These are phyloP conservation scores for Bufo bufo DNA, from an alignment of 2,113 vertebrate species.

Conservation along the genomic window DNA sequence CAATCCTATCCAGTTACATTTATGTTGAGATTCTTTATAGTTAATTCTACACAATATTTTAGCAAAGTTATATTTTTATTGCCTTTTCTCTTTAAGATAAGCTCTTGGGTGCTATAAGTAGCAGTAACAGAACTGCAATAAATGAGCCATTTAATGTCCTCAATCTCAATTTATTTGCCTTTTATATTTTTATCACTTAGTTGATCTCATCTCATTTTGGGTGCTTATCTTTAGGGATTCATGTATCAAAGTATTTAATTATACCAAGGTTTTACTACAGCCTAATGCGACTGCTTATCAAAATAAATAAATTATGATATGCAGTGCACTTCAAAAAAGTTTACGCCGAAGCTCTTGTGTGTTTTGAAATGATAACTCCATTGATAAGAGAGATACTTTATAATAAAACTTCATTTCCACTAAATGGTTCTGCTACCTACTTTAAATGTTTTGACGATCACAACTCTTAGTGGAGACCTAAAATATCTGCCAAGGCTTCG, in stretches of 20 bases:
- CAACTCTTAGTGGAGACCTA: neutral
- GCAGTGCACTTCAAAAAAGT: neutral
- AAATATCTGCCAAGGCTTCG: neutral
- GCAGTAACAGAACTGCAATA: conserved; percentile 19
- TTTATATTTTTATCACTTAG: conserved; percentile 32
- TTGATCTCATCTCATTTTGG: conserved; percentile 30
- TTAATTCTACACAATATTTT: neutral
- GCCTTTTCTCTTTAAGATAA: neutral
- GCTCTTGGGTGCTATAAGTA: conserved; percentile 18
- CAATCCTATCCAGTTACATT: neutral
- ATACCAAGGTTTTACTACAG: conserved; percentile 28
- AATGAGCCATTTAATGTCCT: conserved; percentile 32
- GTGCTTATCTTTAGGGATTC: conserved; percentile 32
- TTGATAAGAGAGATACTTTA: neutral
- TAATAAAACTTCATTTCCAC: neutral
- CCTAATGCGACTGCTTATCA: conserved; percentile 6
- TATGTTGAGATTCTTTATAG: neutral
- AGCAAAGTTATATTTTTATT: neutral
- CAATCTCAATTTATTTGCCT: conserved; percentile 23
- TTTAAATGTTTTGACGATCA: neutral
- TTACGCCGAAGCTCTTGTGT: neutral
- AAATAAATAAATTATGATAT: conserved; percentile 25
- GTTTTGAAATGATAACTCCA: conserved; percentile 18
- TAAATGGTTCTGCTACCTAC: neutral
- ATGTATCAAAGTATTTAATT: conserved; percentile 30